Evolutionary conservation across 2,113 vertebrate species (phyloP).

Genomic region (Heterotis niloticus): DNA sequence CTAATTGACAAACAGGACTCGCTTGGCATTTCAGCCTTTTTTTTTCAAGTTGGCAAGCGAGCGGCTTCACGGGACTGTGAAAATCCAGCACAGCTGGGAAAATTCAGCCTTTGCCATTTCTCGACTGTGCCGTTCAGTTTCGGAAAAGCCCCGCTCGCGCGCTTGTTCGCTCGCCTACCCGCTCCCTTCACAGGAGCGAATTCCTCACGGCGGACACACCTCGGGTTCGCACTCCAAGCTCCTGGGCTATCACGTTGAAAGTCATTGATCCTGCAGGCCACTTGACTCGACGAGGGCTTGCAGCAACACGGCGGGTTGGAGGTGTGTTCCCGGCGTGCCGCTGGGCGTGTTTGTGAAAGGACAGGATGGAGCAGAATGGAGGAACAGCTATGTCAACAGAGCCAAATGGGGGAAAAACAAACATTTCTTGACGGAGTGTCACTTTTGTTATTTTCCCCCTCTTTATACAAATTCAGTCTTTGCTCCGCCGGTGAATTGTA

Average conservation of each 20-base stretch:
- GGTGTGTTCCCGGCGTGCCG: slow-evolving; percentile 51
- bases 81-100: slow-evolving; percentile 44
- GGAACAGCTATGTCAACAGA: slow-evolving; percentile 67
- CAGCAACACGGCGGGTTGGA: slow-evolving; percentile 50
- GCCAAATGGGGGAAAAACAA: slow-evolving; percentile 62
- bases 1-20: slow-evolving; percentile 67
- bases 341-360: slow-evolving; percentile 63
- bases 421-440: slow-evolving; percentile 53
- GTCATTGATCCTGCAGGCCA: slow-evolving; percentile 51
- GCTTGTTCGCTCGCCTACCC: neutral
- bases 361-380: slow-evolving; percentile 61
- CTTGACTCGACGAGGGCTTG: slow-evolving; percentile 54
- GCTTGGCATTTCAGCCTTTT: slow-evolving; percentile 52
- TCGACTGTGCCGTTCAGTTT: neutral
- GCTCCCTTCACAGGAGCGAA: neutral
- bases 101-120: neutral
- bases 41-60: slow-evolving; percentile 46
- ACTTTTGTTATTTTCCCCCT: slow-evolving; percentile 50
- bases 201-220: slow-evolving; percentile 29
- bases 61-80: slow-evolving; percentile 31
- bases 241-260: slow-evolving; percentile 47
- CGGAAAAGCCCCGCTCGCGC: neutral
- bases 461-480: slow-evolving; percentile 27
- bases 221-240: slow-evolving; percentile 29
- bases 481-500: neutral